Evolutionary conservation across 1,140 invertebrate genomes (phyloP).

Genomic region (Listronotus bonariensis): DNA sequence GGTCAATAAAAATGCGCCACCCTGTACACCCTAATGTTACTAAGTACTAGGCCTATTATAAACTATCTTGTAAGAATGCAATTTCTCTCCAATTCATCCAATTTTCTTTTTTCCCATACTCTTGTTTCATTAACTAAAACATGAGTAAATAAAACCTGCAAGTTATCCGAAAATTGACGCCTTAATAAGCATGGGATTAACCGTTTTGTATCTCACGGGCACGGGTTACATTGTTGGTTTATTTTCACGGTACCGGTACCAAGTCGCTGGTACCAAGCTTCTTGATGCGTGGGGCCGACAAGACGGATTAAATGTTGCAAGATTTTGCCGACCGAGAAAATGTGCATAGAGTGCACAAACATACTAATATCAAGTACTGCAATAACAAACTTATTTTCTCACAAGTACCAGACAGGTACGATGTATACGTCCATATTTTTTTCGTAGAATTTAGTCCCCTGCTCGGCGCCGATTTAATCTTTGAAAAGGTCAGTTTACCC

Average conservation of each 20-base stretch:
- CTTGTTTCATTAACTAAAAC: too few species aligned
- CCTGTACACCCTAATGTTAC: too few species aligned
- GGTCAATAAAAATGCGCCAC: too few species aligned
- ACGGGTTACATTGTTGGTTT: neutral
- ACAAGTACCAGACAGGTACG: slow-evolving; percentile 10
- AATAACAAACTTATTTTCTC: slow-evolving; percentile 19
- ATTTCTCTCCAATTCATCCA: too few species aligned
- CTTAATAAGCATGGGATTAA: too few species aligned
- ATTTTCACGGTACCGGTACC: neutral
- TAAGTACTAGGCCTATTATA: too few species aligned
- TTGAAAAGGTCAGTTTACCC: slow-evolving; percentile 20
- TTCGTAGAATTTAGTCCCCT: slow-evolving; percentile 18
- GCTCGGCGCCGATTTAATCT: slow-evolving; percentile 25
- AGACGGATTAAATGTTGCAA: slow-evolving; percentile 10
- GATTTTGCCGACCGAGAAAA: neutral
- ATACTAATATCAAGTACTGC: slow-evolving; percentile 2
- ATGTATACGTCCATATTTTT: slow-evolving; percentile 7
- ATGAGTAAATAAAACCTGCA: too few species aligned
- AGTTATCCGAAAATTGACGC: too few species aligned
- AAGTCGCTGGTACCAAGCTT: neutral
- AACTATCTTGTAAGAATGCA: too few species aligned
- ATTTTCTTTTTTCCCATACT: too few species aligned
- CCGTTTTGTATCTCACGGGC: too few species aligned
- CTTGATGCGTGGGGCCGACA: neutral
- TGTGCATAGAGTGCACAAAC: neutral